Base-by-base conservation (phyloP, 2,797 vertebrate species). In the Melanogrammus aeglefinus region DNA sequence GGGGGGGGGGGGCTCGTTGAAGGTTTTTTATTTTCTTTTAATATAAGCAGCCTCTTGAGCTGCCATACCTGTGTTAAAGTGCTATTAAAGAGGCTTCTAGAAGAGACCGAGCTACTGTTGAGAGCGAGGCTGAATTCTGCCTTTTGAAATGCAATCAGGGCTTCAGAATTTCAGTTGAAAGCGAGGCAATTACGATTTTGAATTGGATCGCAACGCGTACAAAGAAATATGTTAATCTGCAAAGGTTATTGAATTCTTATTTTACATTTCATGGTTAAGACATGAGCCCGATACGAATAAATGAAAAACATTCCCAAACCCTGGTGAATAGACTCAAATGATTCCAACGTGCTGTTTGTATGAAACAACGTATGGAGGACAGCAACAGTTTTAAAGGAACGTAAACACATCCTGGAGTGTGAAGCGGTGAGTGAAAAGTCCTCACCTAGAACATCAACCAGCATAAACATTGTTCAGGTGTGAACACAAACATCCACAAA, bases 101-200 rank as follows among this genome's bases (percentile, higher is more conserved):
- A 9, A 87, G 91, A 90, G 89, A 86, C 41, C 41, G 41, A 44
- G 41, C 10, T 44, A 13, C 47, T 82, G 91, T 90, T 89, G 91
- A 92, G 89, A 93, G 90, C 83, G 79, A 88, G 44, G 76, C 81
- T 86, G 84, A 91, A 89, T 90, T 85, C 87, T 88, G 86, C 83
- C 90, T 90, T 93, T 93, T 92, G 91, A 93, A 92, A 92, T 92
- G 91, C 91, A 94, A 92, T 92, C 91, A 92, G 89, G 83, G 74
- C 80, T 85, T 89, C 86, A 87, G 84, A 89, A 87, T 88, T 88
- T 81, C 81, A 85, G 84, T 85, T 93, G 89, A 93, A 92, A 92
- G 92, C 81, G 71, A 24, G 82, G 90, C 86, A 92, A 92, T 91
- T 92, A 91, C 79, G 83, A 88, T 85, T 90, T 76, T 89, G 87